Evolutionary conservation across 2,113 vertebrate genomes (phyloP).

Genomic region (Charina bottae): DNA sequence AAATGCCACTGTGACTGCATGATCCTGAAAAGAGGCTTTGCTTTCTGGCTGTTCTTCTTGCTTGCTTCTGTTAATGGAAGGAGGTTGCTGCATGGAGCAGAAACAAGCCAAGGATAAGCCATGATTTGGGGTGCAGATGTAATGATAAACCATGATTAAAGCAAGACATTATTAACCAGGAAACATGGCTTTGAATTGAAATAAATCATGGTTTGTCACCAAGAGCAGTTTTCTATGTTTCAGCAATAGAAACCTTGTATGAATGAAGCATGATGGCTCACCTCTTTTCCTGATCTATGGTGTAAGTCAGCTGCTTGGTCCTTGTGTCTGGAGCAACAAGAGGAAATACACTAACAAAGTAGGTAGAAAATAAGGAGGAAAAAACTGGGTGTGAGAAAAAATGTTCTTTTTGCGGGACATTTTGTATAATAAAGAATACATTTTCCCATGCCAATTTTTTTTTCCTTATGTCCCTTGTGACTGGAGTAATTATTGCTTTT

Average conservation of each 20-base stretch:
- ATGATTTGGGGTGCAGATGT: background rate
- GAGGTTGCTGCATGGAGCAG: background rate
- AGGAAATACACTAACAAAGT: background rate
- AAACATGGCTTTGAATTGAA: background rate
- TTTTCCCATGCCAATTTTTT: background rate
- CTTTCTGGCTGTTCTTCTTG: background rate
- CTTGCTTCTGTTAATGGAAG: background rate
- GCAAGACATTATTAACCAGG: background rate
- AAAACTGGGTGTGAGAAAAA: background rate
- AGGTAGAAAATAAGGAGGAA: background rate
- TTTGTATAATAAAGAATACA: background rate
- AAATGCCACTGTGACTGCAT: background rate
- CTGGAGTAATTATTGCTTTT: constrained; percentile 13
- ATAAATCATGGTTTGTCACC: background rate
- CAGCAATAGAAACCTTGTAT: background rate
- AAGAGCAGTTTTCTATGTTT: background rate
- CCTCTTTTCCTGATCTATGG: background rate
- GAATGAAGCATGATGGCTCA: background rate
- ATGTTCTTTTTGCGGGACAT: background rate
- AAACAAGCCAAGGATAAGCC: background rate
- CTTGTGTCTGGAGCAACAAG: background rate
- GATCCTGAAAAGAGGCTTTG: background rate
- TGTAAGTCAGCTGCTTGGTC: too few species aligned
- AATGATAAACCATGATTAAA: background rate
- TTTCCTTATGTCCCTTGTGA: background rate